phyloP scores from a whole-genome alignment of 2,888 invertebrate genomes.

The Ptychoptera contaminata region DNA sequence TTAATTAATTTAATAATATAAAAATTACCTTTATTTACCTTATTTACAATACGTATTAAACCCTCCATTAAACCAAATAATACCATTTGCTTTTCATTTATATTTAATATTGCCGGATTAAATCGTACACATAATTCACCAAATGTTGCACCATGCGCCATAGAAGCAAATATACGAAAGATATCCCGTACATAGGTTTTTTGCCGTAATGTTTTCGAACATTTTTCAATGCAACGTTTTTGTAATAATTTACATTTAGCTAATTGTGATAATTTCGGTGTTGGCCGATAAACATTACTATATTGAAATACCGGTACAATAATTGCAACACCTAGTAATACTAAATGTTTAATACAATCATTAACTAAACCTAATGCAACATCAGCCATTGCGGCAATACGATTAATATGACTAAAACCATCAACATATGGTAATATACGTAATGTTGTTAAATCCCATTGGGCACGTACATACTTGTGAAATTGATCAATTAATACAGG shows the following conservation, averaged over 20 bases:
- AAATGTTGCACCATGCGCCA: slow-evolving; percentile 62
- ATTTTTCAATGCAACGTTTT: slow-evolving; percentile 51
- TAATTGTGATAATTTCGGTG: slow-evolving; percentile 50
- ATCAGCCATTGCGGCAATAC: slow-evolving; percentile 63
- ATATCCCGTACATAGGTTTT: slow-evolving; percentile 52
- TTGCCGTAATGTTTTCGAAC: slow-evolving; percentile 49
- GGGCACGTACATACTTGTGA: slow-evolving; percentile 45
- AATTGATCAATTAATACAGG: slow-evolving; percentile 59
- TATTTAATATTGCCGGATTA: slow-evolving; percentile 56
- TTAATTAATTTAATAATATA: slow-evolving; percentile 1
- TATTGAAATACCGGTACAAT: slow-evolving; percentile 69
- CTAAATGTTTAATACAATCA: slow-evolving; percentile 64
- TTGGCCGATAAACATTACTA: slow-evolving; percentile 59
- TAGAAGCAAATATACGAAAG: slow-evolving; percentile 57
- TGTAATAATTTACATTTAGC: slow-evolving; percentile 48
- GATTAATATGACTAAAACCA: slow-evolving; percentile 64
- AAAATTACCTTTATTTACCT: slow-evolving; percentile 39
- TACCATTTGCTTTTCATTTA: slow-evolving; percentile 67
- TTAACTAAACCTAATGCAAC: slow-evolving; percentile 69
- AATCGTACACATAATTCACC: slow-evolving; percentile 56
- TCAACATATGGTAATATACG: slow-evolving; percentile 67
- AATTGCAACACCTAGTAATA: slow-evolving; percentile 58
- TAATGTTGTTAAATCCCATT: slow-evolving; percentile 73
- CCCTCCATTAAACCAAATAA: slow-evolving; percentile 80
- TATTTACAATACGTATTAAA: slow-evolving; percentile 64